Evolutionary conservation across 2,888 invertebrate genomes (phyloP).

Genomic region (Coremacera marginata): DNA sequence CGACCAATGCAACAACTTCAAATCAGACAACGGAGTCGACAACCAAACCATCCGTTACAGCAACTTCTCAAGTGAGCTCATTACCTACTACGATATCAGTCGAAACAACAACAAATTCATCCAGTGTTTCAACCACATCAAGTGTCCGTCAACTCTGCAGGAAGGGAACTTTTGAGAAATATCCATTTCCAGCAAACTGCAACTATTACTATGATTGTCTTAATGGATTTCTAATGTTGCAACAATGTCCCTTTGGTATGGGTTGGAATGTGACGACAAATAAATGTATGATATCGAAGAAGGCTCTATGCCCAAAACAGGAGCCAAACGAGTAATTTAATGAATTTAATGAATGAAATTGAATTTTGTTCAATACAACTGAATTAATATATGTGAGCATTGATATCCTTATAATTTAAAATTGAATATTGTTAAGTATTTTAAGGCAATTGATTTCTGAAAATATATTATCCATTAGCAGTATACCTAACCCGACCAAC

Average conservation of each 20-base stretch:
- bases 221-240: conserved; percentile 61
- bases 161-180: conserved; percentile 38
- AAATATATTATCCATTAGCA: no score
- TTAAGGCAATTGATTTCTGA: no score
- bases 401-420: no score
- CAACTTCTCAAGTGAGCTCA: not conserved
- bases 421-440: no score
- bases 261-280: conserved; percentile 57
- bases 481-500: no score
- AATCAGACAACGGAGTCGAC: not conserved
- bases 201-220: conserved; percentile 63
- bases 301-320: not conserved
- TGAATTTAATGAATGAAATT: no score
- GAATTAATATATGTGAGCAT: no score
- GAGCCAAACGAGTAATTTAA: no score
- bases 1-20: conserved; percentile 31
- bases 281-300: not conserved
- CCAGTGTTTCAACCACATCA: not conserved
- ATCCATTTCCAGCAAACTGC: conserved; percentile 62
- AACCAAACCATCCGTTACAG: not conserved
- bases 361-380: no score
- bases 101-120: not conserved
- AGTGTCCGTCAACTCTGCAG: not conserved
- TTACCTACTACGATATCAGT: not conserved
- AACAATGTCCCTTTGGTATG: conserved; percentile 64